Percentiles rank a stretch among this genome's conserved stretches.
Conservation (phyloP, 2,888 invertebrate genomes). For the Agriopis marginaria region DNA sequence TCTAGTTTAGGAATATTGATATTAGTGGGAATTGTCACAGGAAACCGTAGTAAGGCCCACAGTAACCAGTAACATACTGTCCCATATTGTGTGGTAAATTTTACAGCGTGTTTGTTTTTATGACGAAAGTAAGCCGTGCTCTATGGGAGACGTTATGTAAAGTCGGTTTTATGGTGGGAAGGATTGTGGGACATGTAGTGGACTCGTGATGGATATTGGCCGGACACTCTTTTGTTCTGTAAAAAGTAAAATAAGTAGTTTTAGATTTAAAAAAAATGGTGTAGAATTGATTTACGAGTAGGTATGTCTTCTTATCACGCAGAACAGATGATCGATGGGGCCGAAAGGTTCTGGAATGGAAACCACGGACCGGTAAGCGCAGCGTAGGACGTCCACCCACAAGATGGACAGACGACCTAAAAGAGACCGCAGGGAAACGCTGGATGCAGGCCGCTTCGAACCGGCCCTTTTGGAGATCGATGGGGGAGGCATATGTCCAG, state of each 20-base stretch:
- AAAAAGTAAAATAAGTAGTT: not conserved
- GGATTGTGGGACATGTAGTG: slow-evolving; percentile 20
- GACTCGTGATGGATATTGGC: slow-evolving; percentile 6
- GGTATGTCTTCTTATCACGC: no score
- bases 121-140: slow-evolving; percentile 70
- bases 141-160: slow-evolving; percentile 58
- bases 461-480: no score
- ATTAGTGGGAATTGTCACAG: not conserved
- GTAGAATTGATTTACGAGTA: no score
- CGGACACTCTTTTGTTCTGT: not conserved
- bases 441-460: no score
- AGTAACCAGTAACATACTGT: slow-evolving; percentile 46
- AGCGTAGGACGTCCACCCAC: no score
- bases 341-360: no score
- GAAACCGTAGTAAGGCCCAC: slow-evolving; percentile 41
- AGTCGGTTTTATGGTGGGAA: slow-evolving; percentile 63
- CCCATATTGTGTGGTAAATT: slow-evolving; percentile 56
- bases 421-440: no score
- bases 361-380: no score
- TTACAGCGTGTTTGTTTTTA: slow-evolving; percentile 66
- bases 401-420: no score
- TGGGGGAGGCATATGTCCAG: no score
- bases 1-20: not conserved
- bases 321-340: no score
- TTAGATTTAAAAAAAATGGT: no score